Percentiles rank a stretch among this genome's conserved stretches.
These are phyloP conservation scores for Zygogramma bicolorata DNA, from an alignment of 2,888 invertebrate genomes.

Conservation along the genomic window DNA sequence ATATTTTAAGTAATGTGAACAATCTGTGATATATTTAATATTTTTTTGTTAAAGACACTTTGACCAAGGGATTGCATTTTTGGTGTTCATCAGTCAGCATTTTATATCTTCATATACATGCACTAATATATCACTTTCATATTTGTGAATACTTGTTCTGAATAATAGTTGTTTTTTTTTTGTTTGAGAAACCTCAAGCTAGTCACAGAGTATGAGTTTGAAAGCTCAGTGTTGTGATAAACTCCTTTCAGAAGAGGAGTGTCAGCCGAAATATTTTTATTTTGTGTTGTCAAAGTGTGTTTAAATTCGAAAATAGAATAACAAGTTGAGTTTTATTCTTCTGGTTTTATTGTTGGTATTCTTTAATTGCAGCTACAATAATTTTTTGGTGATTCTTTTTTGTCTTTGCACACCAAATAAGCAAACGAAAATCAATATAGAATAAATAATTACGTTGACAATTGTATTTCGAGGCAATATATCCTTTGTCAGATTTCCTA, in stretches of 20 bases:
- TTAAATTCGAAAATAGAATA: neutral
- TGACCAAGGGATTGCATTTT: conserved; percentile 15
- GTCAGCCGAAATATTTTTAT: neutral
- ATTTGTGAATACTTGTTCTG: too few species aligned
- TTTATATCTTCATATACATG: neutral
- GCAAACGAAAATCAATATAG: neutral
- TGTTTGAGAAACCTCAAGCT: too few species aligned
- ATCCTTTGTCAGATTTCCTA: neutral
- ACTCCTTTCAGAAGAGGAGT: too few species aligned
- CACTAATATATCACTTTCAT: neutral
- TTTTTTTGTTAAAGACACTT: conserved; percentile 26
- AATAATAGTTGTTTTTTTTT: too few species aligned
- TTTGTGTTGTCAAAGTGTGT: conserved; percentile 15
- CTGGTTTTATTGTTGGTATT: conserved; percentile 6
- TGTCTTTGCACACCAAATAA: neutral
- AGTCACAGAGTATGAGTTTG: too few species aligned
- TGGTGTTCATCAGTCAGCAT: neutral
- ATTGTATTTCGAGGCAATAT: neutral
- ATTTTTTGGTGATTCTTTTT: neutral
- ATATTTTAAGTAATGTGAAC: conserved; percentile 35
- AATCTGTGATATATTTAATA: conserved; percentile 39
- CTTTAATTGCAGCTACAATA: conserved; percentile 3
- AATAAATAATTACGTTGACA: neutral
- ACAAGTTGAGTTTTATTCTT: neutral
- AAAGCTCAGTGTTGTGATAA: too few species aligned